phyloP scores from a whole-genome alignment of 1,140 invertebrate genomes.

The Steinernema khuongi region DNA sequence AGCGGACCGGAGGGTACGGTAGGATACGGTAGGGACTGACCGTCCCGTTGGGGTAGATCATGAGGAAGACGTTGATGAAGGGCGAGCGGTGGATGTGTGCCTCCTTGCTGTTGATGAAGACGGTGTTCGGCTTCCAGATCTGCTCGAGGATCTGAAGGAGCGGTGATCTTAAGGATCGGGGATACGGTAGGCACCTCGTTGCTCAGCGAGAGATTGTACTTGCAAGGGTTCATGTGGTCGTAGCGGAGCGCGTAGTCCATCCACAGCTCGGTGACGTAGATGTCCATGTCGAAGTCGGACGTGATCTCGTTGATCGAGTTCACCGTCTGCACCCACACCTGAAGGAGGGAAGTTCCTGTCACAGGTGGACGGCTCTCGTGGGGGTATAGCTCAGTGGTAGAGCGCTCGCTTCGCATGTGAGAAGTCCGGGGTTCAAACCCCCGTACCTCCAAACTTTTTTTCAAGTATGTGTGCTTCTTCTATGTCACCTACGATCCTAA shows the following conservation, averaged over 20 bases:
- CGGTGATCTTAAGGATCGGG: neutral
- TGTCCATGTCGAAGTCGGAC: conserved; percentile 48
- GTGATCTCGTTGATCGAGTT: conserved; percentile 51
- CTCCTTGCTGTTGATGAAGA: conserved; percentile 48
- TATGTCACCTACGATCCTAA: no score
- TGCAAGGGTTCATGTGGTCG: conserved; percentile 48
- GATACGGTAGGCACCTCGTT: conserved; percentile 34
- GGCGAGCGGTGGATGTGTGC: conserved; percentile 48
- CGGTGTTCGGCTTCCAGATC: conserved; percentile 52
- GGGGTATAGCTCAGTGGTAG: conserved; percentile 30
- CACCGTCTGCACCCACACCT: conserved; percentile 52
- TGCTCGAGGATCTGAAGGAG: conserved; percentile 42
- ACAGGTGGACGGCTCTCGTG: neutral
- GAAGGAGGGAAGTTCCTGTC: neutral
- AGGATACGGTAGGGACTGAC: conserved; percentile 45
- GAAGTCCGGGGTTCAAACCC: conserved; percentile 28
- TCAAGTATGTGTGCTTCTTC: no score
- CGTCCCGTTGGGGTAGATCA: conserved; percentile 51
- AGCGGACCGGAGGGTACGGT: neutral
- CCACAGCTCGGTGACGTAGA: conserved; percentile 51
- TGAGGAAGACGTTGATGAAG: conserved; percentile 50
- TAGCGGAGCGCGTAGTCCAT: conserved; percentile 41
- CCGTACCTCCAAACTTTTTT: conserved; percentile 8
- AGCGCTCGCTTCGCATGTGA: conserved; percentile 32
- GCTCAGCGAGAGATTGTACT: conserved; percentile 47